A percentile compares a stretch with the other conserved stretches of the same genome.
phyloP scores from a whole-genome alignment of 2,888 invertebrate species.

The Sepiola atlantica region DNA sequence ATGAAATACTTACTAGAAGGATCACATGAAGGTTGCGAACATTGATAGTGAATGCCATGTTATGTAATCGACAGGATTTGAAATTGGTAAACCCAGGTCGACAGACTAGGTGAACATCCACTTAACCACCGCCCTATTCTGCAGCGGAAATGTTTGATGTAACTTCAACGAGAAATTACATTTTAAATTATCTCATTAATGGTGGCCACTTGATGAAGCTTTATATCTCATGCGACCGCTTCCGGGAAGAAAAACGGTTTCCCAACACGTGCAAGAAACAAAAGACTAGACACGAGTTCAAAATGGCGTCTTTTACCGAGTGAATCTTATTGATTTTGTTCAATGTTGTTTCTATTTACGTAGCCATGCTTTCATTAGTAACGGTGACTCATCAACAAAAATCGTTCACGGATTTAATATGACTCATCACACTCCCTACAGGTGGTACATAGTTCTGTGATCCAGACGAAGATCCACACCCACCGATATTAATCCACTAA shows the following conservation, averaged over 20 bases:
- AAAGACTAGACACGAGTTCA: not conserved
- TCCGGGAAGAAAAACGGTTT: no score
- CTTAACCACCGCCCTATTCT: no score
- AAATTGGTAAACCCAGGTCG: no score
- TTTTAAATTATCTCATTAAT: no score
- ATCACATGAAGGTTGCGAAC: no score
- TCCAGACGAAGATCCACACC: not conserved
- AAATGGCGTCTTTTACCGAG: not conserved
- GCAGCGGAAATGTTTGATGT: no score
- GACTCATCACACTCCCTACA: not conserved
- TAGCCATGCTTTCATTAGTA: not conserved
- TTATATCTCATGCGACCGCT: not conserved
- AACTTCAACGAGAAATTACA: no score
- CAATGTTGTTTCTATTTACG: not conserved
- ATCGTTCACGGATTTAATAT: not conserved
- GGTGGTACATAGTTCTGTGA: not conserved
- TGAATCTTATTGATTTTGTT: not conserved
- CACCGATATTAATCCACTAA: not conserved
- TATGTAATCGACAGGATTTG: no score
- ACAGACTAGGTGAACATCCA: no score
- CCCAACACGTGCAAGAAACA: no score
- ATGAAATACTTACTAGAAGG: no score
- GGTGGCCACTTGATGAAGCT: not conserved
- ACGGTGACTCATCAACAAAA: not conserved
- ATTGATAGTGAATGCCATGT: no score